These are phyloP conservation scores for Ommatoiulus sabulosus DNA, from an alignment of 2,888 invertebrate species.

Conservation along the genomic window DNA sequence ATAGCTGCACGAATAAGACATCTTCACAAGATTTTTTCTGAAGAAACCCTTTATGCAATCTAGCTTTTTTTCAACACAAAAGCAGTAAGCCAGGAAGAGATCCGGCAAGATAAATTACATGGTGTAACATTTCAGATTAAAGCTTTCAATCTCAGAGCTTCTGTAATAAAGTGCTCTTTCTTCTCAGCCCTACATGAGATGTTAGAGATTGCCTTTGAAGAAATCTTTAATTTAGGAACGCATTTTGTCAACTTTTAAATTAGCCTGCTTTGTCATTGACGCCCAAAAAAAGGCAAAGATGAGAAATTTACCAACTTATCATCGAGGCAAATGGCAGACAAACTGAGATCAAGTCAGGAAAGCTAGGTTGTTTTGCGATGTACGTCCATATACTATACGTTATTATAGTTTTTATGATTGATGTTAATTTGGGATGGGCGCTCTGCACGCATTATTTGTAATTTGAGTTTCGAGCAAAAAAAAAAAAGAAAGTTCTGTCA, in stretches of 20 bases:
- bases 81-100: slow-evolving; percentile 3
- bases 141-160: slow-evolving; percentile 47
- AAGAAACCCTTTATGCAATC: slow-evolving; percentile 12
- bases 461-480: background rate
- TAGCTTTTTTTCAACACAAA: background rate
- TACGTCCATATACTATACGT: background rate
- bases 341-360: background rate
- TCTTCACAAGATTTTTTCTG: slow-evolving; percentile 9
- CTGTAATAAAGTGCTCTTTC: slow-evolving; percentile 10
- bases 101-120: slow-evolving; percentile 23
- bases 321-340: background rate
- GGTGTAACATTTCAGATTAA: slow-evolving; percentile 27
- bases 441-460: background rate
- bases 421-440: background rate
- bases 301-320: slow-evolving; percentile 45
- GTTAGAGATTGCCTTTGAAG: background rate
- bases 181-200: background rate
- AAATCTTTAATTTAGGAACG: slow-evolving; percentile 12
- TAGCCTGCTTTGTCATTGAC: slow-evolving; percentile 3
- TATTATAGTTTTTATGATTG: background rate
- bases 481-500: no score
- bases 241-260: slow-evolving; percentile 42
- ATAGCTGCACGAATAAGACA: slow-evolving; percentile 4
- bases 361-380: background rate
- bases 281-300: background rate